These are phyloP conservation scores for Tetragnatha versicolor DNA, from an alignment of 1,140 invertebrate species.

Conservation along the genomic window DNA sequence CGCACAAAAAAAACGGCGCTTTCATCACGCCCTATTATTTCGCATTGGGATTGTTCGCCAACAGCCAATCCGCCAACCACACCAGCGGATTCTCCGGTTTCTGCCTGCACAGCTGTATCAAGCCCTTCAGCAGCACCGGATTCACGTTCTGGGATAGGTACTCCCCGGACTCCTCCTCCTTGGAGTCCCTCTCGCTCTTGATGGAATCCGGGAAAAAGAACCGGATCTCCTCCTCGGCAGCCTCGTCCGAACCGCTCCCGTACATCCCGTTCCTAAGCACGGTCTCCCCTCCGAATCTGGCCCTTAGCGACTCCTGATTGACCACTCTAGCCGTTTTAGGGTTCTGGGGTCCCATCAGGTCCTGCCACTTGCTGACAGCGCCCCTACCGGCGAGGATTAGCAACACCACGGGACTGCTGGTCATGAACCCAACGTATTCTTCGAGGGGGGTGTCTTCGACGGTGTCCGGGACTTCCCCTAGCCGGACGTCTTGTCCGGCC, in stretches of 20 bases:
- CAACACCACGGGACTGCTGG: constrained; percentile 25
- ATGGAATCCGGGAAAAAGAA: constrained; percentile 11
- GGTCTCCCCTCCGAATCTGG: constrained; percentile 25
- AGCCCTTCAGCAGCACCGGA: constrained; percentile 35
- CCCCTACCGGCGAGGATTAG: constrained; percentile 21
- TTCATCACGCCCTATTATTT: background rate
- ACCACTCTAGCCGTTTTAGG: background rate
- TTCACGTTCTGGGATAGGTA: constrained; percentile 41
- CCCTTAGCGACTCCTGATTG: background rate
- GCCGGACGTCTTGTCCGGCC: constrained; percentile 2
- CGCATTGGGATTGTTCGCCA: constrained; percentile 38
- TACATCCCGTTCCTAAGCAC: constrained; percentile 25
- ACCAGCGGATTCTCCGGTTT: constrained; percentile 51
- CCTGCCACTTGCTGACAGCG: background rate
- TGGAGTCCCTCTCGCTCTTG: background rate
- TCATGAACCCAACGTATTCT: constrained; percentile 46
- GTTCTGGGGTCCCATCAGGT: constrained; percentile 26
- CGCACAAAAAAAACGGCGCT: no score
- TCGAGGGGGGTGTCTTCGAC: background rate
- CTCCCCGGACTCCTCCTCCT: background rate
- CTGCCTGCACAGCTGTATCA: constrained; percentile 32
- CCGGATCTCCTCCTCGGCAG: constrained; percentile 24
- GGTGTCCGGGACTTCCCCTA: background rate
- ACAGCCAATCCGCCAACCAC: constrained; percentile 47
- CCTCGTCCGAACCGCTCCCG: background rate